Base-by-base conservation (phyloP, 2,888 invertebrate genomes). In the Drosophila tripunctata region DNA sequence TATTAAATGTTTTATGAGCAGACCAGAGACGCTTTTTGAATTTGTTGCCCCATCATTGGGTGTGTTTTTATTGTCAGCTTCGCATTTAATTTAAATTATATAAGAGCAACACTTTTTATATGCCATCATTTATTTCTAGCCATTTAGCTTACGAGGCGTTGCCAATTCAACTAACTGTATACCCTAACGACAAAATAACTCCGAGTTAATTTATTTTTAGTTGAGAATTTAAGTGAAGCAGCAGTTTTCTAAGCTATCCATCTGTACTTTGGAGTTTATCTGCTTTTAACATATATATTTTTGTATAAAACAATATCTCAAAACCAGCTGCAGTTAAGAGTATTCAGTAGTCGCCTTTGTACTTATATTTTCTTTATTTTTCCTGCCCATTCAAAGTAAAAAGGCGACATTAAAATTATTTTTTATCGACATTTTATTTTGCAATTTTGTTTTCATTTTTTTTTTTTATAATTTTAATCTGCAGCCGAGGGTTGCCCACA, bases 31-130 rank as follows among this genome's bases (percentile, higher is more conserved):
- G 69, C 54, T 60, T 76, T 78, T 68, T 69, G 54, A 75, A 75
- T 72, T 51, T 72, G 79, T 75, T 65, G 64, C 62, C 62, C 54
- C 62, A 45, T 67, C 64, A 58, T 76, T 55, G 60, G 48, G 50
- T 38, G 58, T 60, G 54, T 74, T 89, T 88, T 88, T 89, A 88
- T 88, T 81, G 80, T 82, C 79, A 82, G 75, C 74, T 55, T 50
- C 62, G 80, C 83, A 79, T 88, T 88, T 89, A 89, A 89, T 88
- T 88, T 89, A 88, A 89, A 88, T 88, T 81, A 79, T 72, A 80
- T 74, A 78, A 70, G 61, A 71, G 74, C 61, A 75, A 69, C 66
- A 52, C 57, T 64, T 83, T 78, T 86, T 88, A 71, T 80, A 70
- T 57, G 63, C 64, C 76, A 55, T 44, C 45, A 43, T 67, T 70